A percentile compares a stretch with the other conserved stretches of the same genome.
Evolutionary conservation across 2,797 vertebrate genomes (phyloP).

Genomic region (Hirundo rustica): DNA sequence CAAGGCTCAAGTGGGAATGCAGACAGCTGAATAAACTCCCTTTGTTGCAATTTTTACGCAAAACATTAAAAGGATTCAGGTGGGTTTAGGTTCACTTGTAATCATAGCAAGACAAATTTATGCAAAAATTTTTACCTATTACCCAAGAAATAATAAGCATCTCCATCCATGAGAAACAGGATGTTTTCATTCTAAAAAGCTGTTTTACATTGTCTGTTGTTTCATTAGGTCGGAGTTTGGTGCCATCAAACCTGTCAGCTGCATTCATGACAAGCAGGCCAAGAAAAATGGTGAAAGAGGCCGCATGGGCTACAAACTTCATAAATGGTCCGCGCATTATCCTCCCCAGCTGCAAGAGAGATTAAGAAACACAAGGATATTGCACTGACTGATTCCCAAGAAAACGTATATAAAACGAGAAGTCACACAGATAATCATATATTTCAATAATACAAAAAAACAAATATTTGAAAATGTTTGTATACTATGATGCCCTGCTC

Average conservation of each 20-base stretch:
- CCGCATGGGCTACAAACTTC: constrained; percentile 98
- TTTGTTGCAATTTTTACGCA: not conserved
- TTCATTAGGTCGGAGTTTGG: constrained; percentile 90
- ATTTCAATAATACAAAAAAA: not conserved
- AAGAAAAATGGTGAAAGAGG: constrained; percentile 97
- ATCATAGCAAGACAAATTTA: not conserved
- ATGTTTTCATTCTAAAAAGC: constrained; percentile 95
- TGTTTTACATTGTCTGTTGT: constrained; percentile 87
- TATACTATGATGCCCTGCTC: not conserved
- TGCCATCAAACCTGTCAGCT: constrained; percentile 94
- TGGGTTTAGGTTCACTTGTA: not conserved
- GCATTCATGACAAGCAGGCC: constrained; percentile 96
- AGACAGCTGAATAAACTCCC: not conserved
- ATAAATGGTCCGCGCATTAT: constrained; percentile 97
- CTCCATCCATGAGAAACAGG: constrained; percentile 98
- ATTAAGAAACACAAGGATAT: constrained; percentile 33
- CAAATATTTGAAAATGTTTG: not conserved
- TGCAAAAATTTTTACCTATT: constrained; percentile 82
- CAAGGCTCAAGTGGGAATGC: not conserved
- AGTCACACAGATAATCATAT: not conserved
- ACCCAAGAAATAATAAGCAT: constrained; percentile 98
- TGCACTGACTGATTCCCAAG: not conserved
- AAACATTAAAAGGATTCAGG: not conserved
- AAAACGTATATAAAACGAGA: not conserved
- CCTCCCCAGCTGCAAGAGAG: constrained; percentile 86